Evolutionary conservation across 2,797 vertebrate species (phyloP).

Genomic region (Hirundo rustica): DNA sequence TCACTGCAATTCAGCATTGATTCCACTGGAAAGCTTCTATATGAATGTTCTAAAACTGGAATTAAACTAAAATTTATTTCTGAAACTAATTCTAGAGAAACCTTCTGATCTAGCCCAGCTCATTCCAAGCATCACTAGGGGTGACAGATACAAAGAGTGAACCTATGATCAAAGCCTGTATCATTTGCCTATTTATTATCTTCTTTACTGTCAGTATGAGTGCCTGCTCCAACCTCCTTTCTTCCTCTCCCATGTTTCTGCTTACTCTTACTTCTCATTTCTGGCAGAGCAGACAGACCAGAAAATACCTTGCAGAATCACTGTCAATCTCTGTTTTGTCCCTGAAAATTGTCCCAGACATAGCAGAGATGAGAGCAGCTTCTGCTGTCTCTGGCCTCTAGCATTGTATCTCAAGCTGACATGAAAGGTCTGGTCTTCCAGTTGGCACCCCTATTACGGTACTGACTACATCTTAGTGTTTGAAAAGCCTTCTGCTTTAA

Average conservation of each 20-base stretch:
- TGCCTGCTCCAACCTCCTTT: background rate
- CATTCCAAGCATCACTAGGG: background rate
- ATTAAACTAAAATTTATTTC: background rate
- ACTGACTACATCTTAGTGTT: constrained; percentile 49
- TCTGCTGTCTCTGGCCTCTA: constrained; percentile 30
- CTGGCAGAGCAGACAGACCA: constrained; percentile 2
- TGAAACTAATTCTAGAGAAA: background rate
- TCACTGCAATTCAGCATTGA: background rate
- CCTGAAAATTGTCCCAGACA: constrained; percentile 3
- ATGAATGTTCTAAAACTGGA: background rate
- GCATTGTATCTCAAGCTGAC: constrained; percentile 43
- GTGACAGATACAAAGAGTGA: background rate
- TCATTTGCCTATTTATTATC: background rate
- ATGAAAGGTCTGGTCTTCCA: background rate
- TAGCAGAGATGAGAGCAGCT: background rate
- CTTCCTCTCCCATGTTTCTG: background rate
- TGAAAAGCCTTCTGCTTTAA: constrained; percentile 67
- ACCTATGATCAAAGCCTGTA: background rate
- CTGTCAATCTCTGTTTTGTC: background rate
- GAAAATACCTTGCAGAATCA: constrained; percentile 16
- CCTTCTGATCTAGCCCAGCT: background rate
- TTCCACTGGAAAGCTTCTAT: background rate
- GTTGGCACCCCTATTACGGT: constrained; percentile 13
- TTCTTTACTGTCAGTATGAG: background rate
- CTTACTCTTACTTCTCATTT: background rate